Evolutionary conservation across 2,888 invertebrate genomes (phyloP).

Genomic region (Amblyjoppa fuscipennis): DNA sequence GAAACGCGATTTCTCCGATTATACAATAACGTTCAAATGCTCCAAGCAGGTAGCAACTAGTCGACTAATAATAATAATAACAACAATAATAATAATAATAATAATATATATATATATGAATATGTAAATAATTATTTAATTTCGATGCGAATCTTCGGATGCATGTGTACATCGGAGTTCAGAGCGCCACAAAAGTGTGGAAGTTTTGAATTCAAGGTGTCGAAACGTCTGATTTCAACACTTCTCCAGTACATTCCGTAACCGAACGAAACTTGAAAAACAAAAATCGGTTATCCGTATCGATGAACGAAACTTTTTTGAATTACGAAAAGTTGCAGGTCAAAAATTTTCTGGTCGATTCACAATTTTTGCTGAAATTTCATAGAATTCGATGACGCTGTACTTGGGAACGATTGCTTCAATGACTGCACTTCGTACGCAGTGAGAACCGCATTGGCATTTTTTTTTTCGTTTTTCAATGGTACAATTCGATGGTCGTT

Average conservation of each 20-base stretch:
- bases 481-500: constrained; percentile 13
- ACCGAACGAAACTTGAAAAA: neutral
- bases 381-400: neutral
- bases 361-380: neutral
- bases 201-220: neutral
- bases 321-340: neutral
- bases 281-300: neutral
- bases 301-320: neutral
- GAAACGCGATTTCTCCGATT: constrained; percentile 50
- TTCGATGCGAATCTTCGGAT: neutral
- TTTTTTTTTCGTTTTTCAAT: neutral
- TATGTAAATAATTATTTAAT: constrained; percentile 60
- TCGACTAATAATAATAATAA: constrained; percentile 59
- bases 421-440: neutral
- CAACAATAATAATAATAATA: neutral
- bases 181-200: neutral
- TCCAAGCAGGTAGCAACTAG: constrained; percentile 60
- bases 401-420: neutral
- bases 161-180: neutral
- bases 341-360: neutral
- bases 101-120: constrained; percentile 42
- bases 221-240: neutral
- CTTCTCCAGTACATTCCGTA: neutral
- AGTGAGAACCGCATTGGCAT: neutral
- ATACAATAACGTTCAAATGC: constrained; percentile 49